A percentile compares a stretch with the other conserved stretches of the same genome.
Conservation (phyloP, 1,140 invertebrate genomes). For the Drosophila punjabiensis region DNA sequence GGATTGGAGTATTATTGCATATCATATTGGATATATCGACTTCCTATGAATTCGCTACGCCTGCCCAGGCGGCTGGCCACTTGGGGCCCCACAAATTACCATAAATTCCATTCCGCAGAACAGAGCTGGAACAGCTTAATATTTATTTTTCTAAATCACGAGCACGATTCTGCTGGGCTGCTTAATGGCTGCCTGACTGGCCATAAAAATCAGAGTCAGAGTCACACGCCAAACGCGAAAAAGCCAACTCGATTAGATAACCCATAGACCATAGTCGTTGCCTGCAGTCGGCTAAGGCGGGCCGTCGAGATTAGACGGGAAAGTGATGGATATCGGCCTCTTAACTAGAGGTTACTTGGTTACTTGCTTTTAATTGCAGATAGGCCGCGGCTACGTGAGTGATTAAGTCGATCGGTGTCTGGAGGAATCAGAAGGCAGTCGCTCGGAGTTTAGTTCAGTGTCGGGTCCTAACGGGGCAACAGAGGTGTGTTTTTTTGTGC, state of each 20-base stretch:
- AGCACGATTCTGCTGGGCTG: slow-evolving; percentile 37
- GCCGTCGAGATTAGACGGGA: slow-evolving; percentile 23
- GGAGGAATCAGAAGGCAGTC: not conserved
- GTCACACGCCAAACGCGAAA: slow-evolving; percentile 27
- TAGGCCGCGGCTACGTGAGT: slow-evolving; percentile 34
- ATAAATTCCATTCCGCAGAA: slow-evolving; percentile 46
- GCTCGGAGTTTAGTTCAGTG: slow-evolving; percentile 11
- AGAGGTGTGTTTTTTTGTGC: slow-evolving; percentile 15
- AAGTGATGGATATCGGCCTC: slow-evolving; percentile 29
- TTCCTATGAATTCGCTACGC: slow-evolving; percentile 44
- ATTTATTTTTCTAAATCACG: slow-evolving; percentile 48
- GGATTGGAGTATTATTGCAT: not conserved
- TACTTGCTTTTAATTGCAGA: slow-evolving; percentile 12
- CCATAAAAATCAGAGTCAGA: slow-evolving; percentile 53
- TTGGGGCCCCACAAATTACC: slow-evolving; percentile 47
- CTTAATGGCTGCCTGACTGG: slow-evolving; percentile 18
- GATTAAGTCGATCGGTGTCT: slow-evolving; percentile 13
- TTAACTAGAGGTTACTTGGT: slow-evolving; percentile 9
- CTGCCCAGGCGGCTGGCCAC: slow-evolving; percentile 27
- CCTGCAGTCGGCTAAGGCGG: slow-evolving; percentile 14
- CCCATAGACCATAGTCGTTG: not conserved
- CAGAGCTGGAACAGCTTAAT: slow-evolving; percentile 29
- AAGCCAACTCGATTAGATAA: slow-evolving; percentile 36
- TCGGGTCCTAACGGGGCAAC: slow-evolving; percentile 10
- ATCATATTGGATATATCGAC: slow-evolving; percentile 19